Base-by-base conservation (phyloP, 1,140 invertebrate species). In the Zaprionus africanus region DNA sequence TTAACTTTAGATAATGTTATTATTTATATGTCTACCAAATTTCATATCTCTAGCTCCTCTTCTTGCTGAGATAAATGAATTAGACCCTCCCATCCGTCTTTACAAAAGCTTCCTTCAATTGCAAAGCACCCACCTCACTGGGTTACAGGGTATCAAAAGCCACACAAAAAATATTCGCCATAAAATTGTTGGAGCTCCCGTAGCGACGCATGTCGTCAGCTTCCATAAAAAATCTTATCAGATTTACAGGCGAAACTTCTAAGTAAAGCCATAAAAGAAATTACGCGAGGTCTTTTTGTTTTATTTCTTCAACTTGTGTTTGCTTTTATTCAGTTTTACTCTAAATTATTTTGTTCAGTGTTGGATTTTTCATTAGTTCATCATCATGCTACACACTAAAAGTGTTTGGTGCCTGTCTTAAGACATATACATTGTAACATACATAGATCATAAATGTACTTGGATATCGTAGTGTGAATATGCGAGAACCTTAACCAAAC, bases 161-260 rank as follows among this genome's bases (percentile, higher is more conserved):
- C 71, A 71, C 66, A 84, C 84, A 79, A 88, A 79, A 88, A 91
- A 91, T 88, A 88, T 91, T 91, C 82, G 88, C 88, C 88, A 91
- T 91, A 91, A 91, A 90, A 90, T 81, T 85, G 84, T 75, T 82
- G 81, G 62, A 79, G 81, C 61, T 46, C n/a, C 24, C 70, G 77
- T 26, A 41, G 38, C 13, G 38, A 75, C 73, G 79, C 81, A 80
- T 84, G 81, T 84, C 71, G 82, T 87, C 83, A 87, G 84, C 83
- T 81, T 86, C 83, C 83, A 86, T 86, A 87, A 83, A 87, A 87
- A 81, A 78, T 73, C 77, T 90, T 90, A 90, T 88, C 85, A 84
- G 84, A 90, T 88, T 81, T 76, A 75, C 60, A 65, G 63, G 67
- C 34, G 64, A 82, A 81, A 57, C 74, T 90, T 88, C 84, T 84